Base-by-base conservation (phyloP, 2,113 vertebrate species). In the Trematomus loennbergii region DNA sequence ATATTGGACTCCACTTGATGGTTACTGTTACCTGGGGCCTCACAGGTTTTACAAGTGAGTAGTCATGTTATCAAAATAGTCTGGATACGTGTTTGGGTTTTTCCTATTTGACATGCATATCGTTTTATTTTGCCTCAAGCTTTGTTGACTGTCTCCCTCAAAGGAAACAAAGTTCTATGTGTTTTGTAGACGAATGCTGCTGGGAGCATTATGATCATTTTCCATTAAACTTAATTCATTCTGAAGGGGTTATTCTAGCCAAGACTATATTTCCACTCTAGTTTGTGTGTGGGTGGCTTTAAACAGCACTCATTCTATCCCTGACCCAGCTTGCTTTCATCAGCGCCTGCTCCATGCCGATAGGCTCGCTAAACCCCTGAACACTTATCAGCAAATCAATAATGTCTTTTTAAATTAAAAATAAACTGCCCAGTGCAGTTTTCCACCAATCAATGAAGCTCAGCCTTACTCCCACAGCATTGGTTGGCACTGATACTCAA, bases 391-490 rank as follows among this genome's bases (percentile, higher is more conserved):
- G 40, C 52, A 49, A 57, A 75, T 75, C 73, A 75, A 45, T 33
- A 40, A 9, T 40, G 61, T 3, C 43, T 63, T 72, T 75, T 57
- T 48, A 57, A 48, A 48, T 48, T 4, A 48, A 48, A 48, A 48
- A 15, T 40, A 48, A 48, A 48, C 50, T 57, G 50, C 43, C 9
- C 17, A 13, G 16, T 58, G 22, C 53, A 58, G 52, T 57, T 75
- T 75, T 75, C 52, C 73, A 75, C 22, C 53, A 57, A 58, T 75
- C 61, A 75, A 65, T 65, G 33, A 52, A 40, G 13, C 22, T 22
- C 72, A 59, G 43, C 16, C 6, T 58, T 29, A 29, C 29, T 29
- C 29, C 29, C 29, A 29, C 29, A 29, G 29, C 29, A 29, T 29
- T 40, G 25, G 18, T 29, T 43, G 66, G 52, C 65, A 36, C 13